Evolutionary conservation across 92 coral and sea anemone species (phyloP), one percentile per base, ranked within the genome.

Genomic region (Zoanthus sansibaricus): DNA sequence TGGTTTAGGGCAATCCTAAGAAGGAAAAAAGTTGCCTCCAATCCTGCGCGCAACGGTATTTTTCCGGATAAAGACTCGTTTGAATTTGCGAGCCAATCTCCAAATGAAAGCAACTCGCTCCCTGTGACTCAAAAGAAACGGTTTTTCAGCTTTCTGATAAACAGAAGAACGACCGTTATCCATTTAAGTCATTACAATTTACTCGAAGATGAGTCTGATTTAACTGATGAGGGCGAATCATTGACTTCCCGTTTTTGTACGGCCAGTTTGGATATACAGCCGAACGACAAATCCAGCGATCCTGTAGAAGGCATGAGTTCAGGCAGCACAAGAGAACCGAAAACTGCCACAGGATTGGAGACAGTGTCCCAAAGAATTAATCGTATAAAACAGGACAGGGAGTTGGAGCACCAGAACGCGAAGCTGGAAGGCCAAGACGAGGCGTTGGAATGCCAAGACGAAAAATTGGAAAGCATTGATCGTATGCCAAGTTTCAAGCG

Each of bases 11-110:
- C 55, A 6, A 6, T 67, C 1, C 21, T 80, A 46, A 71, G 85
- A 46, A 66, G 85, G 7, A 71, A 46, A 66, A 80, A 80, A 15
- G 85, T 80, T 1, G 85, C 85, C 47, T 72, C 85, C 14, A 64
- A 25, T 6, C 6, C 59, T 7, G 0, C 55, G 4, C 7, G 4
- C 44, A 44, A 8, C 1, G 82, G 44, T 1, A n/a, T 9, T 56
- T 20, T 42, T 1, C 18, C 66, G 6, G 64, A 13, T 21, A 16
- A 64, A 18, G 1, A 44, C 5, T 51, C 25, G 12, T 6, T 52
- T 13, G 46, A 14, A n/a, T 1, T 1, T 47, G 85, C 75, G 7
- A 54, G 85, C 7, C 5, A 33, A 54, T 30, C 75, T 5, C 46
- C 66, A 64, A 16, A 66, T 5, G 21, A 45, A 4, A 64, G 13